These are phyloP conservation scores for Sebastes glaucus DNA, from an alignment of 2,797 vertebrate genomes.

Conservation along the genomic window DNA sequence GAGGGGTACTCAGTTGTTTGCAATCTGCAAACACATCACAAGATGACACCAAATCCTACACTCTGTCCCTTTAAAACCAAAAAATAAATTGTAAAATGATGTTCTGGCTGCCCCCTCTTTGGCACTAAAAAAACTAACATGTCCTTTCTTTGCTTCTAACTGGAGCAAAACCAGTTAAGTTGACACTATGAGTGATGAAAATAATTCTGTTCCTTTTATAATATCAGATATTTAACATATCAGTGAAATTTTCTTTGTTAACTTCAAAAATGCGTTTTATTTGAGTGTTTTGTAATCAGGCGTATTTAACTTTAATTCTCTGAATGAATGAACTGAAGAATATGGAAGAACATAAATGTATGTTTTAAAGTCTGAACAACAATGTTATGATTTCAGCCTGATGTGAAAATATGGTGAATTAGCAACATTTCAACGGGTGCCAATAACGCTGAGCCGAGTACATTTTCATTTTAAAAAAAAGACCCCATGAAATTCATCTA, in stretches of 20 bases:
- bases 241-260: not conserved
- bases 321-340: not conserved
- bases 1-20: too few species aligned
- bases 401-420: not conserved
- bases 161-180: slow-evolving; percentile 1
- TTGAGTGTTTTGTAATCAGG: not conserved
- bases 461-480: slow-evolving; percentile 8
- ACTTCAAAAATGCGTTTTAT: not conserved
- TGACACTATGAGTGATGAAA: not conserved
- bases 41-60: too few species aligned
- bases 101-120: not conserved
- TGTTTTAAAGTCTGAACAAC: not conserved
- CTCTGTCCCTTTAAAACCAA: not conserved
- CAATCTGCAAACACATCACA: too few species aligned
- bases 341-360: not conserved
- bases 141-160: not conserved
- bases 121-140: not conserved
- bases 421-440: slow-evolving; percentile 7
- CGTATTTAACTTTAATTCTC: not conserved
- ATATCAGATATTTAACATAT: slow-evolving; percentile 25
- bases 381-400: not conserved
- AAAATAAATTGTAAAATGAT: not conserved
- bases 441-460: not conserved
- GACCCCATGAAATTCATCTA: not conserved
- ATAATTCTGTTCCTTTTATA: not conserved